Base-by-base conservation (phyloP, 2,888 invertebrate genomes). In the Latheticus oryzae region DNA sequence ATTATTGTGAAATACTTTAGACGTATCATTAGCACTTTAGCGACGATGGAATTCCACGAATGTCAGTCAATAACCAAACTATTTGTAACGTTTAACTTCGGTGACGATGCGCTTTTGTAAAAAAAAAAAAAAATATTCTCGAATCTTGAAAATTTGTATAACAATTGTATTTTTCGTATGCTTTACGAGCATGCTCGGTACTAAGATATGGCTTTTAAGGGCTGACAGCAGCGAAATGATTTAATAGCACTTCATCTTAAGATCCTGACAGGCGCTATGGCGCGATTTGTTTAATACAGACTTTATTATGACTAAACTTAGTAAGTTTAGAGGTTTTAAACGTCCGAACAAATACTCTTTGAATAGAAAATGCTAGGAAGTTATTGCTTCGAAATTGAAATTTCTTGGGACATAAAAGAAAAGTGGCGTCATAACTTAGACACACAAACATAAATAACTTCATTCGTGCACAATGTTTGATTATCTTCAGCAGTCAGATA, bases 1-100 rank as follows among this genome's bases (percentile, higher is more conserved):
- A 67, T 69, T 67, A 68, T 70, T 71, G 64, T 69, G 70, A 69
- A 70, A 70, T 66, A 54, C 60, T 64, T 58, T 60, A 59, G 66
- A 67, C 64, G 66, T 64, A 69, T 70, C 68, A 68, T 70, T 70
- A 69, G 62, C 65, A 63, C 66, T 57, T 60, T 48, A 52, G 40
- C 38, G 26, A 17, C 30, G 32, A 33, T n/a, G 12, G 45, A 37
- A 51, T 43, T 33, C 24, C 42, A 28, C 42, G 42, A 42, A 42
- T 21, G 21, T 3, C 4, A 19, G 26, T 42, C 26, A 42, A 42
- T 42, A 42, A 11, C 19, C 21, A n/a, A 26, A 4, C 45, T 30
- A 45, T 45, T 45, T 45, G 45, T 45, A 45, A 32, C 45, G 45
- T 45, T 45, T 45, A 45, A 45, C 32, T 45, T 45, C 13, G 30